Conservation (phyloP, 2,888 invertebrate genomes). For the Nemapogon koenigi region DNA sequence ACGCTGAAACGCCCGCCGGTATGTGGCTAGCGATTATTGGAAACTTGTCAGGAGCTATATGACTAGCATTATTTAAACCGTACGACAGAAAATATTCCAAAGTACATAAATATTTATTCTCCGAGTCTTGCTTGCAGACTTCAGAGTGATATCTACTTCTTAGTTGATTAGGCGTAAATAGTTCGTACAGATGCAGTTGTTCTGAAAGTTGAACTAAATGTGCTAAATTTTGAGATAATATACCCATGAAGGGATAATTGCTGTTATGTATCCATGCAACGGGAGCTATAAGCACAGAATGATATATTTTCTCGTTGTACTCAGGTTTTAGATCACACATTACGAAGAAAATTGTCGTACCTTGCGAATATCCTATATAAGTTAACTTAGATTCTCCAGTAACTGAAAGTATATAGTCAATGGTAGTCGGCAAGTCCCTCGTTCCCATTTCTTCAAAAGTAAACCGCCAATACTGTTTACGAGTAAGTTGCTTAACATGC, state of each 20-base stretch:
- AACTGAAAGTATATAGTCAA: constrained; percentile 35
- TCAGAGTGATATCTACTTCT: constrained; percentile 30
- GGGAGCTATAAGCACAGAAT: constrained; percentile 43
- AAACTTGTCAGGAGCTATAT: constrained; percentile 31
- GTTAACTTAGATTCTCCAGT: constrained; percentile 29
- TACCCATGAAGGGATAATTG: constrained; percentile 31
- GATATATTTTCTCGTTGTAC: constrained; percentile 40
- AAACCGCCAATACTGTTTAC: constrained; percentile 41
- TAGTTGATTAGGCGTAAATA: constrained; percentile 29
- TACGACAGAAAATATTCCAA: constrained; percentile 34
- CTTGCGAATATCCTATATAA: constrained; percentile 52
- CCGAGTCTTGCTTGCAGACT: constrained; percentile 28
- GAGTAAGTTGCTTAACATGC: constrained; percentile 26
- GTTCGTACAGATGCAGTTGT: constrained; percentile 30
- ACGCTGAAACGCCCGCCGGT: constrained; percentile 39
- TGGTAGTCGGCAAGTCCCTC: constrained; percentile 39
- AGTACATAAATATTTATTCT: constrained; percentile 31
- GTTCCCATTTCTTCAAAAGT: constrained; percentile 49
- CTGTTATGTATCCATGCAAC: constrained; percentile 36
- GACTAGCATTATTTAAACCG: constrained; percentile 32
- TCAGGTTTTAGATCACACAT: constrained; percentile 40
- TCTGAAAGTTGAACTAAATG: constrained; percentile 24
- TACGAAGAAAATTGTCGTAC: constrained; percentile 42
- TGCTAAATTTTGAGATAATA: constrained; percentile 27
- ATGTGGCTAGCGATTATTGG: constrained; percentile 40